Conservation (phyloP, 2,797 vertebrate genomes). For the Sebastes hubbsi region DNA sequence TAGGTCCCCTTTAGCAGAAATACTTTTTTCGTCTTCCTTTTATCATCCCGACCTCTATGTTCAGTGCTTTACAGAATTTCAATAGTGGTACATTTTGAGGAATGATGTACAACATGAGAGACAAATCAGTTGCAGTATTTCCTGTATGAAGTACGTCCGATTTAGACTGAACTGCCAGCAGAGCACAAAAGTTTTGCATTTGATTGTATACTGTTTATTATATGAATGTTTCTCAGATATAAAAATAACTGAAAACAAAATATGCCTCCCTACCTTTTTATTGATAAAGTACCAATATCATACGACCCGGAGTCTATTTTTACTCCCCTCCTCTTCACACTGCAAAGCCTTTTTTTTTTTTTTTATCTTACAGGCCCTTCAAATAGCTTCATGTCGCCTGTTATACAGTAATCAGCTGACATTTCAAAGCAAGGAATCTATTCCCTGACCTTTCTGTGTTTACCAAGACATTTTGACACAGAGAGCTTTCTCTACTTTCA, state of each 20-base stretch:
- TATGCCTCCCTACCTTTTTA: neutral
- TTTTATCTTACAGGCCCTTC: constrained; percentile 16
- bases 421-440: constrained; percentile 78
- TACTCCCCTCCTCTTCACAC: neutral
- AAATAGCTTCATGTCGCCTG: constrained; percentile 40
- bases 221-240: constrained; percentile 40
- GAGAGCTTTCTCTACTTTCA: constrained; percentile 65
- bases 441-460: constrained; percentile 80
- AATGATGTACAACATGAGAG: neutral
- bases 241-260: constrained; percentile 8
- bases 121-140: constrained; percentile 7
- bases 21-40: neutral
- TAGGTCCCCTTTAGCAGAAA: neutral
- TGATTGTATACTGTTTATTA: constrained; percentile 30
- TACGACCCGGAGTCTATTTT: neutral
- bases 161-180: constrained; percentile 12
- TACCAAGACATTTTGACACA: constrained; percentile 59
- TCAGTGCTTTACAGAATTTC: neutral
- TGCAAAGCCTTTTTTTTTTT: neutral
- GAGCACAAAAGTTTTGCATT: neutral
- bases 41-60: neutral
- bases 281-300: neutral
- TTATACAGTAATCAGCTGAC: constrained; percentile 72
- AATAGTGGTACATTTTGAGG: neutral
- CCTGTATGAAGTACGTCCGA: neutral